Evolutionary conservation across 2,888 invertebrate genomes (phyloP), one percentile per base, ranked within the genome.

Genomic region (Eristalis tenax): DNA sequence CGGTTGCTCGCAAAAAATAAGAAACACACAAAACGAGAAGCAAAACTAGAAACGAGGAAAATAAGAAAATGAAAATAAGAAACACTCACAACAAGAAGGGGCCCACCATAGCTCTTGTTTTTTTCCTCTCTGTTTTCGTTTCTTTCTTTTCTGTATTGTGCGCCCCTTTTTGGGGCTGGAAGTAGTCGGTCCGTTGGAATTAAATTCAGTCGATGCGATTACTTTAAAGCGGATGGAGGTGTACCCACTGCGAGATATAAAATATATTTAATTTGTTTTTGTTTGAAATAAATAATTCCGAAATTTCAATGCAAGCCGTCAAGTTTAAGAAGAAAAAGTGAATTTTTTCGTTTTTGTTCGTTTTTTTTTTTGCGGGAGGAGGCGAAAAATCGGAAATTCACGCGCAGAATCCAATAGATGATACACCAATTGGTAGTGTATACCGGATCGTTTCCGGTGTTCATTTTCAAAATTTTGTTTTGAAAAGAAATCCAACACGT

Each of bases 131-230:
- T 28, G 15, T 38, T 18, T 40, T 22, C 5, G 18, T 35, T 35
- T 22, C 15, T 18, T n/a, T 66, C 10, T n/a, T 65, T n/a, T 35
- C 23, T 26, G 35, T 65, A 61, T 61, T 79, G 70, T 79, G 86
- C 78, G 83, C 83, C 84, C 77, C 88, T 77, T 88, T 73, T 76
- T 83, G 84, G 81, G 88, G 88, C 88, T 88, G 88, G 88, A 88
- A 84, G 74, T 84, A 56, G 77, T 80, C 84, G 65, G 80, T 74
- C 74, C 43, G 79, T 88, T 88, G 89, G 89, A 88, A 83, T 83
- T 89, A 88, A 90, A 90, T 93, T 90, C 94, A 94, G 91, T 94
- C 94, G 91, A 93, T 94, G 91, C 93, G 91, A 92, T 91, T 92
- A 92, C 92, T 93, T 91, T 90, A 91, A 90, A 92, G 93, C 92